A percentile compares a stretch with the other conserved stretches of the same genome.
phyloP scores from a whole-genome alignment of 2,797 vertebrate genomes.

The Sitta carolinensis region DNA sequence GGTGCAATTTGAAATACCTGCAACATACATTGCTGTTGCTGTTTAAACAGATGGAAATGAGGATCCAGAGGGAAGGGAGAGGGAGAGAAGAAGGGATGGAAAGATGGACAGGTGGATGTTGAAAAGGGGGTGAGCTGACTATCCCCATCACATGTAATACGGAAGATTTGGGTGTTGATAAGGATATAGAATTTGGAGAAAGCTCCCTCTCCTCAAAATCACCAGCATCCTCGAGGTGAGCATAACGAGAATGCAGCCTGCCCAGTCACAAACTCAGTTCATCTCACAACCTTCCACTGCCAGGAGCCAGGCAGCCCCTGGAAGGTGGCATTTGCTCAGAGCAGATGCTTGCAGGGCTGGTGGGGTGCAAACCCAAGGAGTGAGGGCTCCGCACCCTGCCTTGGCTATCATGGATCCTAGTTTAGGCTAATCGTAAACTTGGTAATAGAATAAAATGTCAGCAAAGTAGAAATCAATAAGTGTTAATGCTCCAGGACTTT shows the following conservation, averaged over 20 bases:
- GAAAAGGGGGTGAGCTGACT: background rate
- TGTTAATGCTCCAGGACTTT: conserved; percentile 71
- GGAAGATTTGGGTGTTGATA: background rate
- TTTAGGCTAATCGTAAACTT: conserved; percentile 72
- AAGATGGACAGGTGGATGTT: background rate
- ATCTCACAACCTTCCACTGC: background rate
- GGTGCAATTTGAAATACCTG: conserved; percentile 74
- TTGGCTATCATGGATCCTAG: background rate
- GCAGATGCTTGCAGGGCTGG: background rate
- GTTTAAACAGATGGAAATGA: conserved; percentile 76
- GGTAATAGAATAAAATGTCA: conserved; percentile 74
- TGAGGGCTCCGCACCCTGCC: background rate
- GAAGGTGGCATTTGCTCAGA: background rate
- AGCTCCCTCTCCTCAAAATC: background rate
- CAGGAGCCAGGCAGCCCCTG: background rate
- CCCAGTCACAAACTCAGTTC: background rate
- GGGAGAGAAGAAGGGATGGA: background rate
- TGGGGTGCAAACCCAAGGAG: background rate
- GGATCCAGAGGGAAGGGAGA: background rate
- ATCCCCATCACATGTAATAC: background rate
- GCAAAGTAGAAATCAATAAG: conserved; percentile 74
- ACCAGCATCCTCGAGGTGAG: background rate
- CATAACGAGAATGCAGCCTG: background rate
- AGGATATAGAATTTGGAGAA: background rate
- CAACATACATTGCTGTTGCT: conserved; percentile 60